phyloP scores from a whole-genome alignment of 2,888 invertebrate species.

The Ariolimax columbianus region DNA sequence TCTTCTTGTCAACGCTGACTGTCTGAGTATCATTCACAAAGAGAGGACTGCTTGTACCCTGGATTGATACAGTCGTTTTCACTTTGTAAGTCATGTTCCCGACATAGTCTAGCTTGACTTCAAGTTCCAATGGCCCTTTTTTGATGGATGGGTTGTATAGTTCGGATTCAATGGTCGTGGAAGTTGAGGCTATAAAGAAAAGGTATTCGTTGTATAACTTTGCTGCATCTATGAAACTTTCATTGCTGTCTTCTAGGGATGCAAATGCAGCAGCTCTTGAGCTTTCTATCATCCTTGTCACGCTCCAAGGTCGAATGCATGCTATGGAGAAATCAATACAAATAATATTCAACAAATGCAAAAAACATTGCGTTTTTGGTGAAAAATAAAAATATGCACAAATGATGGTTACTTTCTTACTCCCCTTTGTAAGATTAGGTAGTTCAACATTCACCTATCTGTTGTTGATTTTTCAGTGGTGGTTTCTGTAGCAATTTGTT shows the following conservation, averaged over 20 bases:
- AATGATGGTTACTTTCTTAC: too few relatives aligned
- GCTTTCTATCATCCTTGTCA: slow-evolving; percentile 46
- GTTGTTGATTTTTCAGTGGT: too few relatives aligned
- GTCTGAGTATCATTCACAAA: slow-evolving; percentile 35
- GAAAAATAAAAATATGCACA: too few relatives aligned
- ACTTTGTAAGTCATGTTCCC: slow-evolving; percentile 43
- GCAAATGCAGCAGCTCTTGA: slow-evolving; percentile 37
- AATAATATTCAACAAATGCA: too few relatives aligned
- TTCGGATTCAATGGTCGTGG: slow-evolving; percentile 21
- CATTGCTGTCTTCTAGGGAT: neutral
- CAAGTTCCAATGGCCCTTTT: slow-evolving; percentile 43
- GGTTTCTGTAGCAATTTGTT: too few relatives aligned
- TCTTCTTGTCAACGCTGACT: slow-evolving; percentile 37
- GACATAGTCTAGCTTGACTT: slow-evolving; percentile 41
- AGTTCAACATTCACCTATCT: too few relatives aligned
- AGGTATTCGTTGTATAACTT: slow-evolving; percentile 25
- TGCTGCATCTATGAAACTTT: slow-evolving; percentile 27
- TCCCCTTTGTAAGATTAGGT: too few relatives aligned
- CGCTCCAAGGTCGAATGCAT: slow-evolving; percentile 44
- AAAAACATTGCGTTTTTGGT: too few relatives aligned
- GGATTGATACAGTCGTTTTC: slow-evolving; percentile 23
- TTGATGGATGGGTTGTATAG: slow-evolving; percentile 29
- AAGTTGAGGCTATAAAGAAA: slow-evolving; percentile 39
- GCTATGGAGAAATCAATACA: slow-evolving; percentile 25
- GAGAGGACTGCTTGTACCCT: neutral